These are phyloP conservation scores for Oreocharis arfaki DNA, from an alignment of 2,113 vertebrate genomes.

Conservation along the genomic window DNA sequence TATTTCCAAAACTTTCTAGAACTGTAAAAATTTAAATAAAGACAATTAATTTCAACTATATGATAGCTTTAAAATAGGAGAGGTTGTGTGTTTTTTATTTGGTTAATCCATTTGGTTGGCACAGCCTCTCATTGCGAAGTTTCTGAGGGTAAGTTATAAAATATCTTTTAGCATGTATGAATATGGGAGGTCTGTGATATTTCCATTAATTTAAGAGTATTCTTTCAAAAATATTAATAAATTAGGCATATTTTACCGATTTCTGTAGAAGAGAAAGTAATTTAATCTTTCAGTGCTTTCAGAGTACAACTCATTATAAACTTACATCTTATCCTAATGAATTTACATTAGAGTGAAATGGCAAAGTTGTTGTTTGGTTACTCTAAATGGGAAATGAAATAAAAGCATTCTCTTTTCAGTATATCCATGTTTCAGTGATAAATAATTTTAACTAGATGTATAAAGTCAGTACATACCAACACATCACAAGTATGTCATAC, in stretches of 20 bases:
- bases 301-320: neutral
- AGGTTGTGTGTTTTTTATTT: neutral
- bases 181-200: neutral
- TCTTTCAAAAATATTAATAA: neutral
- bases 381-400: neutral
- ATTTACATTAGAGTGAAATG: neutral
- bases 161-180: neutral
- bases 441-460: neutral
- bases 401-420: neutral
- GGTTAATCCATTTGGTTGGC: neutral
- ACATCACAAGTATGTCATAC: neutral
- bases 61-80: neutral
- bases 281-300: neutral
- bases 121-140: neutral
- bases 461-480: neutral
- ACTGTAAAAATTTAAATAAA: neutral
- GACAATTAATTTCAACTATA: neutral
- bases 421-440: neutral
- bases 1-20: neutral
- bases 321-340: neutral
- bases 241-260: neutral
- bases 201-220: neutral
- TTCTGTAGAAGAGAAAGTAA: neutral
- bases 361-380: neutral
- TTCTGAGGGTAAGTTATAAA: neutral